Evolutionary conservation across 2,888 invertebrate species (phyloP), one percentile per base, ranked within the genome.

Genomic region (Pseudococcus longispinus): DNA sequence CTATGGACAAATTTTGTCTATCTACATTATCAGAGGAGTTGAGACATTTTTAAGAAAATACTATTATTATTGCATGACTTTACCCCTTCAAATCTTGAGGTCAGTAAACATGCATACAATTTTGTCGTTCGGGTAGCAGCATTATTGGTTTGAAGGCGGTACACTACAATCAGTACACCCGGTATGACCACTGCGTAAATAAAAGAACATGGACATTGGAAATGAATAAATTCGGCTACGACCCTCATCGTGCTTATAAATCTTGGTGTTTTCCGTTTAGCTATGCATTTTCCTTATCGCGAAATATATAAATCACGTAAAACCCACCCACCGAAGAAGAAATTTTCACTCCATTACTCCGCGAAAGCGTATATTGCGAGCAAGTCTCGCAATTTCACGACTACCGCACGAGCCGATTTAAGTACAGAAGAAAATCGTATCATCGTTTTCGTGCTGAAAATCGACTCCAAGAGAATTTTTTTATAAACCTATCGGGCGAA

Each of bases 281-380:
- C 29, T 18, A 70, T 70, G 70, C 70, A 70, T 70, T 70, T 70
- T 70, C 29, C 70, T 70, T 70, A 70, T 70, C 70, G 29, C 70
- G 29, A 70, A 70, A 29, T 70, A 70, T 70, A 70, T 70, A 70
- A 70, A 70, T 70, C 70, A 70, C 70, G 29, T 70, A 37, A 37
- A 5, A 70, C 29, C 70, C 70, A 70, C 26, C 70, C 60, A 29
- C 29, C 70, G 70, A 70, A 18, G 55, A 65, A 65, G 65, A 65
- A 26, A 70, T 70, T 70, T 70, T 70, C 70, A 70, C 70, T 70
- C 70, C 70, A 70, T 70, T 70, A 70, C 70, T 70, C 32, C 70
- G 29, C 70, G 29, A 70, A 70, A 32, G 70, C 23, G 5, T 29
- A 70, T 70, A 60, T 23, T 8, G 18, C 70, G 29, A 70, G 29